phyloP scores from a whole-genome alignment of 2,113 vertebrate species.

The Ahaetulla prasina region DNA sequence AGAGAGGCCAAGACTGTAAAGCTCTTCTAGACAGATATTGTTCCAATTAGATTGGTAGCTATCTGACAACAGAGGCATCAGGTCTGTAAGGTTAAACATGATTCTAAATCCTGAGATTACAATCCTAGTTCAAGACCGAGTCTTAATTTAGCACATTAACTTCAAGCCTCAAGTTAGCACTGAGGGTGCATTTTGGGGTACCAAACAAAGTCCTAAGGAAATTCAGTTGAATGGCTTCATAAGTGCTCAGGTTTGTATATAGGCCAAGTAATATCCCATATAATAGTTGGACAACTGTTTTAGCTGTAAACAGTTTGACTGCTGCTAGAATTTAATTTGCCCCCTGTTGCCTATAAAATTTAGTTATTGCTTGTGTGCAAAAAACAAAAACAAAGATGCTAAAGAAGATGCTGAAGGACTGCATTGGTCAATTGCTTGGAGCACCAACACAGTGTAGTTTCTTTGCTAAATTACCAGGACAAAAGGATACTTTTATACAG shows the following conservation, averaged over 20 bases:
- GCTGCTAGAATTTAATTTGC: neutral
- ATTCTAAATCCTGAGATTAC: neutral
- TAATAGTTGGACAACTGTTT: neutral
- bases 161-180: neutral
- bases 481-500: neutral
- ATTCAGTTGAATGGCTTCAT: neutral
- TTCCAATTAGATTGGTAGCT: neutral
- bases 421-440: neutral
- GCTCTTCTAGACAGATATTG: neutral
- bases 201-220: neutral
- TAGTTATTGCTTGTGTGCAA: neutral
- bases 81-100: neutral
- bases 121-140: neutral
- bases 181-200: neutral
- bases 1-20: neutral
- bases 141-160: neutral
- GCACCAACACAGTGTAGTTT: neutral
- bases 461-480: neutral
- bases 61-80: neutral
- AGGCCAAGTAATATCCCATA: neutral
- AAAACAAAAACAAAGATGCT: neutral
- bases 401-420: neutral
- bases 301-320: neutral
- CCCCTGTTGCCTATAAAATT: neutral
- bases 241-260: neutral